Percentiles rank a stretch among this genome's conserved stretches.
Evolutionary conservation across 2,888 invertebrate species (phyloP).

Genomic region (Spilosoma lubricipeda): DNA sequence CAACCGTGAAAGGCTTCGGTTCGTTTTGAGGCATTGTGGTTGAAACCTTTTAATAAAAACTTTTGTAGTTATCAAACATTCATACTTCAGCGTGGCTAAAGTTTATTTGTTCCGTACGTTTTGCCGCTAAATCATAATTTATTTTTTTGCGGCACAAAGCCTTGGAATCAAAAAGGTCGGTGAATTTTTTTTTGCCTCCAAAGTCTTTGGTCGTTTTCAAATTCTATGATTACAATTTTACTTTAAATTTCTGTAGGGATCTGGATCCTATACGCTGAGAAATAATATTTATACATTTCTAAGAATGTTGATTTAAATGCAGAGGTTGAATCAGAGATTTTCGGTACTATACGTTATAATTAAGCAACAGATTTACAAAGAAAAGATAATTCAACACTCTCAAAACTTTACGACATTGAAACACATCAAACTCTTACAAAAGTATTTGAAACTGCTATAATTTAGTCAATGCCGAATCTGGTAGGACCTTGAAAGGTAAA

Average conservation of each 20-base stretch:
- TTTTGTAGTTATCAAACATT: constrained; percentile 48
- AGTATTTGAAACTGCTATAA: constrained; percentile 10
- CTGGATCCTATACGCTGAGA: background rate
- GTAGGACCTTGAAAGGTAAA: constrained; percentile 17
- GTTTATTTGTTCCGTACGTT: constrained; percentile 46
- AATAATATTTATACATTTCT: background rate
- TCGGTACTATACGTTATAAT: background rate
- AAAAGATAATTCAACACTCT: background rate
- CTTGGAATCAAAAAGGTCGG: constrained; percentile 32
- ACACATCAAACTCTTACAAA: constrained; percentile 8
- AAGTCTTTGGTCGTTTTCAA: constrained; percentile 33
- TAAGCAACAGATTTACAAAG: background rate
- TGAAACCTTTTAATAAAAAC: constrained; percentile 45
- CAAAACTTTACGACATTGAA: constrained; percentile 8
- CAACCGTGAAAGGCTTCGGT: constrained; percentile 27
- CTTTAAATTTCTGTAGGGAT: background rate
- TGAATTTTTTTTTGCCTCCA: constrained; percentile 34
- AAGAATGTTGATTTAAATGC: background rate
- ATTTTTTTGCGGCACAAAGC: constrained; percentile 42
- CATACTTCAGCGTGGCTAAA: constrained; percentile 42
- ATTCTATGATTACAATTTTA: constrained; percentile 2
- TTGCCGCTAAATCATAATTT: constrained; percentile 33
- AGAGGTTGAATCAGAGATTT: background rate
- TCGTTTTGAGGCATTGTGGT: constrained; percentile 47
- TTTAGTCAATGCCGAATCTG: background rate